Evolutionary conservation across 2,888 invertebrate genomes (phyloP).

Genomic region (Thumatha senex): DNA sequence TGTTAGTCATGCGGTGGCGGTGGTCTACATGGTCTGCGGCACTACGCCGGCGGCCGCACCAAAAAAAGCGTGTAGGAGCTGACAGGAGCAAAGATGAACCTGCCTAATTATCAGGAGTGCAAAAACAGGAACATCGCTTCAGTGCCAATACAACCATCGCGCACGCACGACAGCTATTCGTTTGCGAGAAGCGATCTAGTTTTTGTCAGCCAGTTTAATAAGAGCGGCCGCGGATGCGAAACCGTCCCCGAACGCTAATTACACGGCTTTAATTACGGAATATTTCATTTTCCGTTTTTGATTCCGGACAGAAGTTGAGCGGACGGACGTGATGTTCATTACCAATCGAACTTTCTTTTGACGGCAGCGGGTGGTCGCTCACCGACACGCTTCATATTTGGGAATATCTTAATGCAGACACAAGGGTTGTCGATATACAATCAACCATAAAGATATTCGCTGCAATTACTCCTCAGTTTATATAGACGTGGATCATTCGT

Average conservation of each 20-base stretch:
- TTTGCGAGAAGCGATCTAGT: conserved; percentile 53
- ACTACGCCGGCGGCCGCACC: conserved; percentile 51
- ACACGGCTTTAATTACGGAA: conserved; percentile 66
- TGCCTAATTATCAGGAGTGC: conserved; percentile 67
- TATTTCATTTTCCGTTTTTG: conserved; percentile 59
- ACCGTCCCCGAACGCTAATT: conserved; percentile 60
- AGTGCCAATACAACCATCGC: conserved; percentile 59
- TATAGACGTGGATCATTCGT: too few species aligned
- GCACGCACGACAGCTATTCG: conserved; percentile 60
- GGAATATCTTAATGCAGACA: too few species aligned
- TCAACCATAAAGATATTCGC: too few species aligned
- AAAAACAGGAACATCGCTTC: conserved; percentile 63
- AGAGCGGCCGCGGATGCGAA: conserved; percentile 52
- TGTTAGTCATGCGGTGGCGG: conserved; percentile 63
- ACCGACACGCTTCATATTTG: too few species aligned
- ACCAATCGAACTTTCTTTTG: conserved; percentile 57
- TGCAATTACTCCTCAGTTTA: too few species aligned
- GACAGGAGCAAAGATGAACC: conserved; percentile 75
- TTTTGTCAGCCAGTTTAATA: conserved; percentile 61
- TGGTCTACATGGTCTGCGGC: conserved; percentile 63
- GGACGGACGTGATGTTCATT: conserved; percentile 58
- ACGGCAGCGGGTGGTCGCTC: conserved; percentile 28
- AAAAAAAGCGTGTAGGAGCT: conserved; percentile 79
- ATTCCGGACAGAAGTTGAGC: conserved; percentile 46
- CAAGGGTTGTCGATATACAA: too few species aligned